A percentile compares a stretch with the other conserved stretches of the same genome.
Evolutionary conservation across 2,113 vertebrate genomes (phyloP).

Genomic region (Pedetes capensis): DNA sequence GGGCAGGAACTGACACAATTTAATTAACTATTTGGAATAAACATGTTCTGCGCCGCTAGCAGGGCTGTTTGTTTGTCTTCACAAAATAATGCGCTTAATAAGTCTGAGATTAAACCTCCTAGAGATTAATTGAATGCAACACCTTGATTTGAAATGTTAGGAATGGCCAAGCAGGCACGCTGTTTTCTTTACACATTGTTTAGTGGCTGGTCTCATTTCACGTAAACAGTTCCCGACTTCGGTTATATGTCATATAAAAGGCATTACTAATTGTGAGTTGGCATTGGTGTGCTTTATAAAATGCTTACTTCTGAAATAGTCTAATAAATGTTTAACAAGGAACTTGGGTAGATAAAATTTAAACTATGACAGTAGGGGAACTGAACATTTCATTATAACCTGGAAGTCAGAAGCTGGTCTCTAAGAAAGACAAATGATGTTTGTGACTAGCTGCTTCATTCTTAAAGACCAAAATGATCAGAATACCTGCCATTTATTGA

Average conservation of each 20-base stretch:
- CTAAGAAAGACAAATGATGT: background rate
- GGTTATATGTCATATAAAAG: background rate
- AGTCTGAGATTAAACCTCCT: constrained; percentile 61
- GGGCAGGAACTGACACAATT: constrained; percentile 70
- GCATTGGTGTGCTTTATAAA: constrained; percentile 25
- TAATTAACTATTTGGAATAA: constrained; percentile 69
- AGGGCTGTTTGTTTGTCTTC: constrained; percentile 62
- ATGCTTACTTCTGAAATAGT: constrained; percentile 9
- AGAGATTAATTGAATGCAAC: constrained; percentile 63
- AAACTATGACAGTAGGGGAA: background rate
- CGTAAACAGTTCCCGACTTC: background rate
- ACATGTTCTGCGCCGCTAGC: constrained; percentile 6
- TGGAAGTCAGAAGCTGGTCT: background rate
- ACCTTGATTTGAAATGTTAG: constrained; percentile 62
- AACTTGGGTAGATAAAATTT: constrained; percentile 15
- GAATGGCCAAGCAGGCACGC: constrained; percentile 1
- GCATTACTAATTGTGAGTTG: constrained; percentile 34
- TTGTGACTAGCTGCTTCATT: background rate
- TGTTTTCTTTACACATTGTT: constrained; percentile 12
- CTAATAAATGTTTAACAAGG: constrained; percentile 53
- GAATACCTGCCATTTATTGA: background rate
- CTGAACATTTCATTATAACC: constrained; percentile 6
- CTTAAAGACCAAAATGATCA: background rate
- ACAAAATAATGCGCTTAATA: constrained; percentile 67
- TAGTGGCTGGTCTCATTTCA: background rate